Percentiles rank a stretch among this genome's conserved stretches.
These are phyloP conservation scores for Patella depressa DNA, from an alignment of 2,888 invertebrate genomes.

Conservation along the genomic window DNA sequence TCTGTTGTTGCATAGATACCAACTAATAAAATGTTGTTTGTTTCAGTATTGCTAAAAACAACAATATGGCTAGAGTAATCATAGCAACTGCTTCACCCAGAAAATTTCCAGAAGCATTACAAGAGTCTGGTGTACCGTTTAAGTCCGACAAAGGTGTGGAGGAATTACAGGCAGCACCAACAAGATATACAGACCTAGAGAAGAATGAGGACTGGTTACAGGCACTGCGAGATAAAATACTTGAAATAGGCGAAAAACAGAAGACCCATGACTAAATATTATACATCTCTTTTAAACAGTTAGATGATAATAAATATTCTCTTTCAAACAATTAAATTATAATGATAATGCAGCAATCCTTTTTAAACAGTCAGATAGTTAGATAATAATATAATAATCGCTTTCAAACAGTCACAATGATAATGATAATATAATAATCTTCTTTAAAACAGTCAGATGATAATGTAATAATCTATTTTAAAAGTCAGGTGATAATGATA, in stretches of 20 bases:
- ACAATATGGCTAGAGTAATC: constrained; percentile 49
- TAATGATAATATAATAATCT: too few species aligned
- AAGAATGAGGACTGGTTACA: constrained; percentile 62
- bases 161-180: constrained; percentile 46
- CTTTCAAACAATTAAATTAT: neutral
- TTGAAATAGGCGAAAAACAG: constrained; percentile 33
- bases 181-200: constrained; percentile 55
- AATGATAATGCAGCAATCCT: too few species aligned
- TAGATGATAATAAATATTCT: neutral
- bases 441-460: too few species aligned
- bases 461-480: too few species aligned
- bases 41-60: constrained; percentile 16
- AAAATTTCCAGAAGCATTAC: constrained; percentile 70
- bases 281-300: too few species aligned
- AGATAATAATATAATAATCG: too few species aligned
- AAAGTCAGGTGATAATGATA: too few species aligned
- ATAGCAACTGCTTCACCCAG: constrained; percentile 71
- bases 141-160: constrained; percentile 41
- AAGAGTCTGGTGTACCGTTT: constrained; percentile 59
- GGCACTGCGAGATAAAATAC: constrained; percentile 53
- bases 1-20: neutral
- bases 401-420: too few species aligned
- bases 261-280: too few species aligned
- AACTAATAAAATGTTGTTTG: neutral
- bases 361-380: too few species aligned